Base-by-base conservation (phyloP, 2,888 invertebrate genomes). In the Formica aserva region DNA sequence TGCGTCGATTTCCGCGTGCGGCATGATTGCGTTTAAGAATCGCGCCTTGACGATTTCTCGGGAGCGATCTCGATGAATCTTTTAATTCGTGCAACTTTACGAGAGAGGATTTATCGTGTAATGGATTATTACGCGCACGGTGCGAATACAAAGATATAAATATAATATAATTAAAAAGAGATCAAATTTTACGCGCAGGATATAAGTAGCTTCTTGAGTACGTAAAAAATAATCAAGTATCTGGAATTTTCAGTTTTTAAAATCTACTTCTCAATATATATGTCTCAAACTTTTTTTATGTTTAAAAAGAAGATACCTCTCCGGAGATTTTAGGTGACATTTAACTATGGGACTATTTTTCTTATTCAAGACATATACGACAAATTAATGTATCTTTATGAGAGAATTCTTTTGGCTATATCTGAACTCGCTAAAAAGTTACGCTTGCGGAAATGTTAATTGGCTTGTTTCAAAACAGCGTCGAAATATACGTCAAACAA, bases 121-220 rank as follows among this genome's bases (percentile, higher is more conserved):
- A 91, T 92, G 91, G 92, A 92, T 92, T n/a, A n/a, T 52, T 91
- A 91, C 91, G 80, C 78, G 84, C 45, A 72, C 29, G 29, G 45
- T 55, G 83, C 32, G 32, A 15, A 18, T 29, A 67, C 29, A 35
- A 71, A 71, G 35, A 2, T 45, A 45, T 2, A 15, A 71, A 32
- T 32, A 32, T 32, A 32, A 32, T 32, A 32, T 32, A 32, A 32
- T 32, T 32, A 32, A 32, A 32, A 32, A 32, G 32, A 32, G 32
- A 32, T 32, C 5, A 32, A 32, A 22, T 22, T 22, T 35, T 15
- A 55, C 9, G 4, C 9, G n/a, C 22, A 22, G 2, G 1, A 71
- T 71, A 71, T 15, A 35, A 52, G 4, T 32, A n/a, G 15, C 3
- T n/a, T 26, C 0, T 26, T 57, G 26, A 13, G 26, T 41, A 9